Percentiles rank a stretch among this genome's conserved stretches.
These are phyloP conservation scores for Pantherophis vulpinus DNA, from an alignment of 2,797 vertebrate genomes.

Conservation along the genomic window DNA sequence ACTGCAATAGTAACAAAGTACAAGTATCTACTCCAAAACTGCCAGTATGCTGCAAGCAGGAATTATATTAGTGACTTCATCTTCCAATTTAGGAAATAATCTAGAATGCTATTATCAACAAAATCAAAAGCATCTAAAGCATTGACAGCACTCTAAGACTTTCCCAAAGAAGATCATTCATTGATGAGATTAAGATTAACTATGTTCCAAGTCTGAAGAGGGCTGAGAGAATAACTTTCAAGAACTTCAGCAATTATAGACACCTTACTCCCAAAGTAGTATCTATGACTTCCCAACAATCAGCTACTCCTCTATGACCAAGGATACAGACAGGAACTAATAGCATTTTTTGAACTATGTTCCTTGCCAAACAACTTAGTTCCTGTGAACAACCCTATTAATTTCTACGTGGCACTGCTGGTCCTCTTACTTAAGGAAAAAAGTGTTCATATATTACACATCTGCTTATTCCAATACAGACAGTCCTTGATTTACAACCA, in stretches of 20 bases:
- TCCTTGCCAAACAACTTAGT: not conserved
- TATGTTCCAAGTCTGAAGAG: not conserved
- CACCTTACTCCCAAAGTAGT: not conserved
- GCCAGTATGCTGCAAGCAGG: not conserved
- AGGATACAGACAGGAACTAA: not conserved
- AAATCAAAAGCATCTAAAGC: not conserved
- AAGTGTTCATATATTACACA: slow-evolving; percentile 11
- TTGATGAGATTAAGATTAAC: not conserved
- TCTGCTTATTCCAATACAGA: not conserved
- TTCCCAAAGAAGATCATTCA: not conserved
- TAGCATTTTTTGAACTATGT: not conserved
- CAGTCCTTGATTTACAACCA: not conserved
- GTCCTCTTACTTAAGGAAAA: not conserved
- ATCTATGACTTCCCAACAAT: not conserved
- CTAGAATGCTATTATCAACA: not conserved
- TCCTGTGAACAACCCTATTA: not conserved
- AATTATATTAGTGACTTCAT: not conserved
- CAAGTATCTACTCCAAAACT: not conserved
- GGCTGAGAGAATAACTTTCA: not conserved
- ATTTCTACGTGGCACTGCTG: not conserved
- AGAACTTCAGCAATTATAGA: not conserved
- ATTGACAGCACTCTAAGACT: not conserved
- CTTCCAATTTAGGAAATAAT: not conserved
- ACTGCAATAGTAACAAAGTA: not conserved
- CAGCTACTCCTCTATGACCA: not conserved